Conservation (phyloP, 2,888 invertebrate genomes). For the Leptothorax acervorum region DNA sequence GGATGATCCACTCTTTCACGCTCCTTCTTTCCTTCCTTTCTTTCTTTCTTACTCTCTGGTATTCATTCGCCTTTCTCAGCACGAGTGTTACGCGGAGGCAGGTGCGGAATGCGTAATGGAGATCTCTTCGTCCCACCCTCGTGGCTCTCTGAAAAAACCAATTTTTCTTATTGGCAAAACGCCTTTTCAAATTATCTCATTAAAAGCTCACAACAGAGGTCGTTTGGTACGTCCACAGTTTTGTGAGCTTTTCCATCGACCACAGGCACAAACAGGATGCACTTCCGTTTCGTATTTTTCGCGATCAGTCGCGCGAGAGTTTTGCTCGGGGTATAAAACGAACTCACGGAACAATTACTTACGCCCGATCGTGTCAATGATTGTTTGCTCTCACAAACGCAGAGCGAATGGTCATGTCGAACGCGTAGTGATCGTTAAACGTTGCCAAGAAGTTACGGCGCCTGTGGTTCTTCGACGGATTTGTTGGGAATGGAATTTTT, state of each 20-base stretch:
- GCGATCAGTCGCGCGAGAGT: conserved; percentile 31
- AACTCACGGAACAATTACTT: conserved; percentile 51
- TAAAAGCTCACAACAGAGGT: conserved; percentile 61
- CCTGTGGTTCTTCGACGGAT: neutral
- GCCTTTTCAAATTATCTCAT: conserved; percentile 64
- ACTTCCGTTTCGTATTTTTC: conserved; percentile 34
- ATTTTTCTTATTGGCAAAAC: conserved; percentile 49
- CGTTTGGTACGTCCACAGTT: conserved; percentile 32
- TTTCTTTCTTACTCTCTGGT: neutral
- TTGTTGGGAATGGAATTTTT: conserved; percentile 20
- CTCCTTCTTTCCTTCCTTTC: conserved; percentile 49
- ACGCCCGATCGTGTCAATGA: conserved; percentile 49
- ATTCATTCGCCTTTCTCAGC: conserved; percentile 61
- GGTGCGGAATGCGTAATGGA: conserved; percentile 34
- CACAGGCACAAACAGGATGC: conserved; percentile 30
- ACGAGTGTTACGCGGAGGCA: conserved; percentile 60
- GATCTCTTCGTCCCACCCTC: neutral
- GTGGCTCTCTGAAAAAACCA: conserved; percentile 57
- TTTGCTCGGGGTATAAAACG: conserved; percentile 18
- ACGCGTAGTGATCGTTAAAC: conserved; percentile 23
- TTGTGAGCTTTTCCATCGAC: conserved; percentile 18
- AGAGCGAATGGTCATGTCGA: conserved; percentile 14
- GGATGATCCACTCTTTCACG: conserved; percentile 58
- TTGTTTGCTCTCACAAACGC: conserved; percentile 34
- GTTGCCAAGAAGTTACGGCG: conserved; percentile 40